Conservation (phyloP, 2,113 vertebrate species). For the Archilochus colubris region DNA sequence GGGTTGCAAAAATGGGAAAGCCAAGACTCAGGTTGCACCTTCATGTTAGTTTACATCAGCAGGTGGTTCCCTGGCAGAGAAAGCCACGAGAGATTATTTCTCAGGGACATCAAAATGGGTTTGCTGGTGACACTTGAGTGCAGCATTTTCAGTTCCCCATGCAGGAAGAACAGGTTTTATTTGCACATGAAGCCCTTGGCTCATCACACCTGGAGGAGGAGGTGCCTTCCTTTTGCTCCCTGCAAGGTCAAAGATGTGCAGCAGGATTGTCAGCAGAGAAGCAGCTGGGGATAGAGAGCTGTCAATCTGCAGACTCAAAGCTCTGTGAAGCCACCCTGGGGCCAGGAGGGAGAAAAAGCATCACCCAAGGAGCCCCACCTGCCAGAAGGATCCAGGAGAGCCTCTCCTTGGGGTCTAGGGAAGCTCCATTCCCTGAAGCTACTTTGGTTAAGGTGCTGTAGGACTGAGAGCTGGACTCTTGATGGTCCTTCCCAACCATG, state of each 20-base stretch:
- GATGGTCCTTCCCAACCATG: too few relatives aligned
- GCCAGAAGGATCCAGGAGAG: not conserved
- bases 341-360: not conserved
- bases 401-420: not conserved
- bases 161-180: conserved; percentile 16
- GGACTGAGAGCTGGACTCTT: too few relatives aligned
- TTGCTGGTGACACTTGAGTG: not conserved
- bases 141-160: not conserved
- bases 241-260: not conserved
- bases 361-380: not conserved
- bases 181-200: conserved; percentile 5
- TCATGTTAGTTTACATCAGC: not conserved
- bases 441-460: not conserved
- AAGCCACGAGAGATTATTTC: not conserved
- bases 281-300: not conserved
- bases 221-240: not conserved
- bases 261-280: not conserved
- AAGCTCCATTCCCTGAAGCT: not conserved
- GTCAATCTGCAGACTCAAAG: not conserved
- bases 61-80: not conserved
- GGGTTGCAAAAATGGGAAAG: not conserved
- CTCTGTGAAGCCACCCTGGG: not conserved
- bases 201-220: not conserved
- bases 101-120: not conserved
- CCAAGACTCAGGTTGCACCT: not conserved